These are phyloP conservation scores for Dallia pectoralis DNA, from an alignment of 2,797 vertebrate species.

Conservation along the genomic window DNA sequence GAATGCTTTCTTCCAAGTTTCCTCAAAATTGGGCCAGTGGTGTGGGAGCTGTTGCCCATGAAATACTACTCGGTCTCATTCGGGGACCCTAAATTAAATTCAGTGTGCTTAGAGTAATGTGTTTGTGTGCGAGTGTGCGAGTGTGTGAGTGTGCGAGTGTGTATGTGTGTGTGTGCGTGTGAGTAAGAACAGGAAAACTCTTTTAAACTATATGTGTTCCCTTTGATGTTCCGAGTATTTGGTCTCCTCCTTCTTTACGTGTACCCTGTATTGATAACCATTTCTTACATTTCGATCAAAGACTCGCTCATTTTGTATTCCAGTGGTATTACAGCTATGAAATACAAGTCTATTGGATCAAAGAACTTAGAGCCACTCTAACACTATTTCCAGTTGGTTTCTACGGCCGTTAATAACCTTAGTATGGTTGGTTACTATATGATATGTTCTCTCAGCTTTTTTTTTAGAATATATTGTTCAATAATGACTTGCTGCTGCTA, in stretches of 20 bases:
- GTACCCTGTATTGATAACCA: slow-evolving; percentile 41
- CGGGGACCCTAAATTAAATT: neutral
- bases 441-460: neutral
- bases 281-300: slow-evolving; percentile 12
- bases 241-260: slow-evolving; percentile 34
- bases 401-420: slow-evolving; percentile 29
- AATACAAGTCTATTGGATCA: slow-evolving; percentile 49
- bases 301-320: neutral
- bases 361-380: slow-evolving; percentile 26
- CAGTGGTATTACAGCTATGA: slow-evolving; percentile 34
- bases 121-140: neutral
- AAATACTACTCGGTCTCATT: neutral
- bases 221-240: slow-evolving; percentile 47
- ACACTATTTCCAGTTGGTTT: slow-evolving; percentile 17
- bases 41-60: too few relatives aligned
- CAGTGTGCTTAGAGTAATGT: neutral
- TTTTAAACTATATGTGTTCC: neutral
- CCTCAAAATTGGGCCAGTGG: too few relatives aligned
- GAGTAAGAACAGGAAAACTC: neutral
- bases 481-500: slow-evolving; percentile 37
- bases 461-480: neutral
- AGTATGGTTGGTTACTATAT: neutral
- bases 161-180: neutral
- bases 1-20: too few relatives aligned
- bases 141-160: slow-evolving; percentile 5